Conservation (phyloP, 2,113 vertebrate genomes). For the Chinchilla lanigera region DNA sequence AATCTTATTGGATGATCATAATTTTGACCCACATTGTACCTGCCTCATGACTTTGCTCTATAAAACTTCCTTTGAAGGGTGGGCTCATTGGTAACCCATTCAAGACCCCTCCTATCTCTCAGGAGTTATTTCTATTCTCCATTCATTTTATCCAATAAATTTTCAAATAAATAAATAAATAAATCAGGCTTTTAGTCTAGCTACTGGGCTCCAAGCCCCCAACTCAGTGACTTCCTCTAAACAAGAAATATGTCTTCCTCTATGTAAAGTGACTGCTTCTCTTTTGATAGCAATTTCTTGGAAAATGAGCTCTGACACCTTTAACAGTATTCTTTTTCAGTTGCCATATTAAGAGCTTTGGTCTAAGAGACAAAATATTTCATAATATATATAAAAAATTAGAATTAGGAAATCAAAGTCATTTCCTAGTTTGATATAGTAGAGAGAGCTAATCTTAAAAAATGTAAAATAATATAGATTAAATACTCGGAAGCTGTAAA, state of each 20-base stretch:
- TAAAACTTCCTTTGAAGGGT: background rate
- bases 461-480: constrained; percentile 15
- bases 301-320: constrained; percentile 44
- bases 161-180: background rate
- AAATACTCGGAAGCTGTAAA: too few species aligned
- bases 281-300: constrained; percentile 53
- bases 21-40: background rate
- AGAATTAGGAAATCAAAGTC: constrained; percentile 28
- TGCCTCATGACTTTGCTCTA: background rate
- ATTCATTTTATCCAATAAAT: background rate
- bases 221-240: background rate
- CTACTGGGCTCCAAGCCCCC: background rate
- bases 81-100: background rate
- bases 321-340: constrained; percentile 23
- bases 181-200: background rate
- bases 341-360: constrained; percentile 7
- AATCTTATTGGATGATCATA: background rate
- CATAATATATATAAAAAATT: constrained; percentile 46
- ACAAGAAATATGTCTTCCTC: constrained; percentile 20
- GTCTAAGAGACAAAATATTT: constrained; percentile 47
- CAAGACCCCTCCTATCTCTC: background rate
- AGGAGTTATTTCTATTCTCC: background rate
- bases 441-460: background rate
- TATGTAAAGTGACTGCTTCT: constrained; percentile 26
- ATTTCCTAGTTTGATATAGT: background rate